A percentile compares a stretch with the other conserved stretches of the same genome.
Conservation (phyloP, 2,888 invertebrate genomes). For the Heliconius charithonia region DNA sequence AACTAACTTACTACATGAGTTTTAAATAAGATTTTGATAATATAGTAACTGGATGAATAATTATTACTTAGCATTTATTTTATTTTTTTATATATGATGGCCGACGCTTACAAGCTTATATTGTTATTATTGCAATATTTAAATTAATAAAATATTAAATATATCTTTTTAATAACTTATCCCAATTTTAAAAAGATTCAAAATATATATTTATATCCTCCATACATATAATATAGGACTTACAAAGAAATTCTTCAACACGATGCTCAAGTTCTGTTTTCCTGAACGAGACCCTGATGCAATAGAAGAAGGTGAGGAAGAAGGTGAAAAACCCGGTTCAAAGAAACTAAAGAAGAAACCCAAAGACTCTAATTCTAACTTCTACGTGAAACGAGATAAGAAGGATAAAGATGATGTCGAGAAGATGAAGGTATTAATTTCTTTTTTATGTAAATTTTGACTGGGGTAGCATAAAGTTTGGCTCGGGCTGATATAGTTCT, state of each 20-base stretch:
- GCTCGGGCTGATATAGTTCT: too few relatives aligned
- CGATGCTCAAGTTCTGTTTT: slow-evolving; percentile 98
- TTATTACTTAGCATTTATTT: too few relatives aligned
- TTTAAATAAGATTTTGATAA: too few relatives aligned
- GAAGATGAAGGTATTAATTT: slow-evolving; percentile 91
- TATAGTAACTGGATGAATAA: too few relatives aligned
- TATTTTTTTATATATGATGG: too few relatives aligned
- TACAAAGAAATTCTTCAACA: slow-evolving; percentile 98
- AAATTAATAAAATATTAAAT: too few relatives aligned
- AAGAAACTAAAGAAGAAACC: slow-evolving; percentile 82
- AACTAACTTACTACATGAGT: too few relatives aligned
- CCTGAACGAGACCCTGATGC: slow-evolving; percentile 95
- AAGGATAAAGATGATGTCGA: slow-evolving; percentile 97
- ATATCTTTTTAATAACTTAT: too few relatives aligned
- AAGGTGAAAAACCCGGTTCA: slow-evolving; percentile 68
- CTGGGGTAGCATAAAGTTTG: too few relatives aligned
- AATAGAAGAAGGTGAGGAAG: slow-evolving; percentile 88
- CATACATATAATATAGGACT: slow-evolving; percentile 80
- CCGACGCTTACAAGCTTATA: too few relatives aligned
- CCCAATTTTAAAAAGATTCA: too few relatives aligned
- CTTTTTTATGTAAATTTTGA: slow-evolving; percentile 41
- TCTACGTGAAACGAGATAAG: slow-evolving; percentile 93
- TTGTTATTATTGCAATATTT: too few relatives aligned
- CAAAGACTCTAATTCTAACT: slow-evolving; percentile 92
- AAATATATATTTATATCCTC: background rate